phyloP scores from a whole-genome alignment of 2,888 invertebrate species.

The Agelastica alni region DNA sequence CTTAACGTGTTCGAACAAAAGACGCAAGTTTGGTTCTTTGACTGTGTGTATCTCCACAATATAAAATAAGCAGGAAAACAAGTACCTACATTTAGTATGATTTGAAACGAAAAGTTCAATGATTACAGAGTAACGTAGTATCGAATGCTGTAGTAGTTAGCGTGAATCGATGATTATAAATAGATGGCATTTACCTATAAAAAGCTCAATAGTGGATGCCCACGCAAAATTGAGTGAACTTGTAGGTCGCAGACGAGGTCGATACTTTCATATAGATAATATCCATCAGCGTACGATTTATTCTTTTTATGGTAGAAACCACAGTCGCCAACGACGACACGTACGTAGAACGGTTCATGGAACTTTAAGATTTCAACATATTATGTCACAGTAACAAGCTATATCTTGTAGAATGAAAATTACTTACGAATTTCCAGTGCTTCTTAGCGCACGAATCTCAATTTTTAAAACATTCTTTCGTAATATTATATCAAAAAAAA shows the following conservation, averaged over 20 bases:
- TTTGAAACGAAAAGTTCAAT: too few relatives aligned
- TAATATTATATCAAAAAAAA: too few relatives aligned
- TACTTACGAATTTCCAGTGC: too few relatives aligned
- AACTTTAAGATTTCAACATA: neutral
- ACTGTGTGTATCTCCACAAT: too few relatives aligned
- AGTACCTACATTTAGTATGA: too few relatives aligned
- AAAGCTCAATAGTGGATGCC: constrained; percentile 27
- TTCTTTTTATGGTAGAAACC: constrained; percentile 21
- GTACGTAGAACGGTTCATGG: neutral
- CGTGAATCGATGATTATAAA: neutral
- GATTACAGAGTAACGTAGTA: too few relatives aligned
- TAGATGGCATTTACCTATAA: constrained; percentile 5
- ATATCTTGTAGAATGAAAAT: neutral
- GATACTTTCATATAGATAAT: constrained; percentile 46
- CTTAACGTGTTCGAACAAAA: too few relatives aligned
- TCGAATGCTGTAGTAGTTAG: too few relatives aligned
- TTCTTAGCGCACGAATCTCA: too few relatives aligned
- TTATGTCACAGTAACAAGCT: neutral
- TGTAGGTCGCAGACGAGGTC: constrained; percentile 52
- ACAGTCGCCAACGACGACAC: neutral
- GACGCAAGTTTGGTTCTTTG: too few relatives aligned
- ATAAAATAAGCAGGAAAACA: too few relatives aligned
- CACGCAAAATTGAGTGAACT: constrained; percentile 46
- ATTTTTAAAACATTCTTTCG: too few relatives aligned
- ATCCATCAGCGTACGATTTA: constrained; percentile 35